A percentile compares a stretch with the other conserved stretches of the same genome.
phyloP scores from a whole-genome alignment of 2,113 vertebrate species.

The Sclerurus mexicanus region DNA sequence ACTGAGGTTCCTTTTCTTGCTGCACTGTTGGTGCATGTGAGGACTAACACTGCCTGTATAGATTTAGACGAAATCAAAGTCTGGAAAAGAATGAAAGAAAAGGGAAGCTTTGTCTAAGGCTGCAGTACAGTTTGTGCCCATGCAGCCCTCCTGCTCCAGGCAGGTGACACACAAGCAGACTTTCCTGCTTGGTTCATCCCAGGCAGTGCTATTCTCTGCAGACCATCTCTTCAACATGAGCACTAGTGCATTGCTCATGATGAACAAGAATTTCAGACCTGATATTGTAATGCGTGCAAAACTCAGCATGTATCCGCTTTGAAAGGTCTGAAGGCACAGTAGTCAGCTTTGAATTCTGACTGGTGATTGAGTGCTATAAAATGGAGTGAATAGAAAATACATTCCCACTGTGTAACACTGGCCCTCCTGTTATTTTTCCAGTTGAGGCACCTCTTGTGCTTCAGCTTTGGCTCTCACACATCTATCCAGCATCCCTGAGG shows the following conservation, averaged over 20 bases:
- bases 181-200: neutral
- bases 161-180: neutral
- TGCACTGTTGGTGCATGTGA: neutral
- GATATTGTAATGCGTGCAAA: neutral
- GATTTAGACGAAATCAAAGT: neutral
- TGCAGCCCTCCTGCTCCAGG: neutral
- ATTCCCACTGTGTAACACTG: neutral
- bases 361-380: neutral
- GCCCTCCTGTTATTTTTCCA: neutral
- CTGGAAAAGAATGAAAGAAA: neutral
- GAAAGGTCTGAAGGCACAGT: neutral
- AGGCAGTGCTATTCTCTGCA: neutral
- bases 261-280: neutral
- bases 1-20: neutral
- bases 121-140: neutral
- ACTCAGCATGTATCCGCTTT: neutral
- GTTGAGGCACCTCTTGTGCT: neutral
- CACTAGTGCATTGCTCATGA: fast-evolving
- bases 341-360: neutral
- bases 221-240: neutral
- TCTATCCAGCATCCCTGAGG: neutral
- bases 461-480: neutral
- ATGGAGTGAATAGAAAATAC: neutral
- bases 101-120: neutral
- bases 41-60: neutral